phyloP scores from a whole-genome alignment of 2,113 vertebrate genomes.

The Scomber scombrus region DNA sequence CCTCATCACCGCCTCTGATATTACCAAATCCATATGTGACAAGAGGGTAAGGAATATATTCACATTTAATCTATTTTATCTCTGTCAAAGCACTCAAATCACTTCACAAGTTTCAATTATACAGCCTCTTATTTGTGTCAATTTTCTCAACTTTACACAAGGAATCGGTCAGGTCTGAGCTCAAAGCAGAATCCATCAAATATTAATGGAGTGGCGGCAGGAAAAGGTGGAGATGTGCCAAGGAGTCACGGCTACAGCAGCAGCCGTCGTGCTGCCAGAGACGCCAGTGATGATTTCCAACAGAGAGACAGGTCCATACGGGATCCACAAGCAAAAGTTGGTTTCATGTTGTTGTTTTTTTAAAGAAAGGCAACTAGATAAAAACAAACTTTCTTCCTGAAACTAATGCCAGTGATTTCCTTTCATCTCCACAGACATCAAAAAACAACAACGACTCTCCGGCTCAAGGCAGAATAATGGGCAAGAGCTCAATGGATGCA shows the following conservation, averaged over 20 bases:
- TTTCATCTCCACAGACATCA: constrained; percentile 47
- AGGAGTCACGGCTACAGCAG: constrained; percentile 57
- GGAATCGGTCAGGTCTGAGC: constrained; percentile 41
- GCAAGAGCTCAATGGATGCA: constrained; percentile 53
- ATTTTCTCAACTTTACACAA: constrained; percentile 46
- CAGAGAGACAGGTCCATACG: constrained; percentile 12
- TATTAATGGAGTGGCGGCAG: constrained; percentile 17
- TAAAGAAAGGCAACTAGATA: no score
- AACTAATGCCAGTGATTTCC: neutral
- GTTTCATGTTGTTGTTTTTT: neutral
- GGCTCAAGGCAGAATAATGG: constrained; percentile 47
- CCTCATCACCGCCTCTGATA: constrained; percentile 9
- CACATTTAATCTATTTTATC: neutral
- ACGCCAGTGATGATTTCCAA: constrained; percentile 13
- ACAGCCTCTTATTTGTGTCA: neutral
- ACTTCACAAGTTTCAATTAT: neutral
- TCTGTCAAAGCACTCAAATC: no score
- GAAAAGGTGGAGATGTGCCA: constrained; percentile 4
- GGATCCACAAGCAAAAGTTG: constrained; percentile 64
- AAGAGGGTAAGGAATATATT: constrained; percentile 45
- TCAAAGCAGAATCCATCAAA: constrained; percentile 47
- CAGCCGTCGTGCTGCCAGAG: constrained; percentile 39
- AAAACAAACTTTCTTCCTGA: neutral
- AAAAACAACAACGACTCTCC: constrained; percentile 45
- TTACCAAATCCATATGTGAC: constrained; percentile 47